Percentiles rank a stretch among this genome's conserved stretches.
Evolutionary conservation across 2,888 invertebrate genomes (phyloP).

Genomic region (Acleris literana): DNA sequence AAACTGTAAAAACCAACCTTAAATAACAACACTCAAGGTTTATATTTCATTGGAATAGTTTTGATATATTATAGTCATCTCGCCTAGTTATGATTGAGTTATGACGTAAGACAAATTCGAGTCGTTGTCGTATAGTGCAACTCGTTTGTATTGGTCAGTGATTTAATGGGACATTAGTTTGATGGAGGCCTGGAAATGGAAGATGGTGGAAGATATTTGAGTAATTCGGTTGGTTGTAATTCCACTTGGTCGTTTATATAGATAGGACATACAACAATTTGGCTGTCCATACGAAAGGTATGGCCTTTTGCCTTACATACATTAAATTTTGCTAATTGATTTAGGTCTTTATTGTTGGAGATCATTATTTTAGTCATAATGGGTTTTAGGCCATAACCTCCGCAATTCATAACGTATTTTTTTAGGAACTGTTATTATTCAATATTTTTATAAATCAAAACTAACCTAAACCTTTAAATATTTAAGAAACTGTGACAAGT

Average conservation of each 20-base stretch:
- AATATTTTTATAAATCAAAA: too few species aligned
- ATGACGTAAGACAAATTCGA: conserved; percentile 51
- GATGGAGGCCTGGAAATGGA: conserved; percentile 47
- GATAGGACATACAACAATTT: neutral
- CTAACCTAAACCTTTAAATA: too few species aligned
- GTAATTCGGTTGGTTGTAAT: conserved; percentile 36
- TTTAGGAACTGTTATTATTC: too few species aligned
- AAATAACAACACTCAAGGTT: neutral
- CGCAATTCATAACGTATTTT: too few species aligned
- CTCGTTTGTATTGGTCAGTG: conserved; percentile 57
- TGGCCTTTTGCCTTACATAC: too few species aligned
- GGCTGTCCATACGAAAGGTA: too few species aligned
- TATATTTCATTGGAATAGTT: neutral
- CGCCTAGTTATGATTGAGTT: conserved; percentile 52
- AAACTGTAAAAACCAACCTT: neutral
- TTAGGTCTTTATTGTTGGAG: too few species aligned
- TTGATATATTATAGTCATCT: conserved; percentile 46
- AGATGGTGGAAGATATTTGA: conserved; percentile 36
- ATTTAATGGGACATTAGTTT: conserved; percentile 50
- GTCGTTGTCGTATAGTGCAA: conserved; percentile 44
- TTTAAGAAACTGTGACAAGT: too few species aligned
- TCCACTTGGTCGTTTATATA: neutral
- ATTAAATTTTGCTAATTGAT: too few species aligned
- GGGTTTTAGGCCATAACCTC: too few species aligned
- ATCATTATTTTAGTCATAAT: too few species aligned